Percentiles rank a stretch among this genome's conserved stretches.
Evolutionary conservation across 2,888 invertebrate genomes (phyloP).

Genomic region (Drosophila parthenogenetica): DNA sequence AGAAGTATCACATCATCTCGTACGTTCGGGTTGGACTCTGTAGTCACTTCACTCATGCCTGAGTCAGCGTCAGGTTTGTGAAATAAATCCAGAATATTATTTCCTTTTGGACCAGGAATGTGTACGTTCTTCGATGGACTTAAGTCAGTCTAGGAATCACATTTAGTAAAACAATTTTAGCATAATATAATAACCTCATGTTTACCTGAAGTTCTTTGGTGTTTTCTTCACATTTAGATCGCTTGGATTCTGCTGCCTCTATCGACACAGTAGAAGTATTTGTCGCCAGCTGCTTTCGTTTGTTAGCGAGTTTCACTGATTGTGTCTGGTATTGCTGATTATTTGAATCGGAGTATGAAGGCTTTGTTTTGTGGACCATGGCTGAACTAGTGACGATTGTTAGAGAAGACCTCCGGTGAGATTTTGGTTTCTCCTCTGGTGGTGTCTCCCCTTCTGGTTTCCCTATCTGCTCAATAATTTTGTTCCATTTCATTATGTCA

Average conservation of each 20-base stretch:
- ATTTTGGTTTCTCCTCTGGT: neutral
- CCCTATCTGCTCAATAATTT: neutral
- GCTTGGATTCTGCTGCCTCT: neutral
- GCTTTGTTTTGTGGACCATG: neutral
- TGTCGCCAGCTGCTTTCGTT: neutral
- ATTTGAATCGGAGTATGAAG: conserved; percentile 5
- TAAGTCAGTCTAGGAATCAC: conserved; percentile 30
- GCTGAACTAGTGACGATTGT: neutral
- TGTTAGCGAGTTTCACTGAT: neutral
- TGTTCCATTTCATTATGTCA: neutral
- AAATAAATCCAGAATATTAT: too few relatives aligned
- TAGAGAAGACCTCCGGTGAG: neutral
- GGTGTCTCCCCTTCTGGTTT: neutral
- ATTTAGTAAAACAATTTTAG: neutral
- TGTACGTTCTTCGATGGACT: conserved; percentile 34
- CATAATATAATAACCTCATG: too few relatives aligned
- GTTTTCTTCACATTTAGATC: conserved; percentile 20
- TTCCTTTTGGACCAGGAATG: conserved; percentile 13
- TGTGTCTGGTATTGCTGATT: neutral
- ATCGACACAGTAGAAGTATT: neutral
- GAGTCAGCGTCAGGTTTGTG: too few relatives aligned
- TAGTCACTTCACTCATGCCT: neutral
- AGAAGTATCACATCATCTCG: conserved; percentile 34
- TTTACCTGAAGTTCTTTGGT: conserved; percentile 37
- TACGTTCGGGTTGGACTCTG: neutral